Evolutionary conservation across 2,113 vertebrate genomes (phyloP).

Genomic region (Myrmophylax atrothorax): DNA sequence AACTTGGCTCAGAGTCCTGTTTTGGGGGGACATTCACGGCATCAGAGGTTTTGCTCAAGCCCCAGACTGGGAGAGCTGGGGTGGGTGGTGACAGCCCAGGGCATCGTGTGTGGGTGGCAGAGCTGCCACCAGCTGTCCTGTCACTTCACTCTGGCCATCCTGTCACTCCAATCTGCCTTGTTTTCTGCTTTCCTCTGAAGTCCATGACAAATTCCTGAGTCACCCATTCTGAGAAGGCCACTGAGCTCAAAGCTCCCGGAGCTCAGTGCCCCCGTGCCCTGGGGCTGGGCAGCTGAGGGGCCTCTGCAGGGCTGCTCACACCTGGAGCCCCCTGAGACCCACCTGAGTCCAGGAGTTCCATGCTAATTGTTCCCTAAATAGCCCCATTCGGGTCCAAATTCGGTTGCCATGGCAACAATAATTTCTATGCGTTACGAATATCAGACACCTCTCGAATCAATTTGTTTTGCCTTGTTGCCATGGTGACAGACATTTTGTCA

Average conservation of each 20-base stretch:
- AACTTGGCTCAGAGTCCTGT: too few species aligned
- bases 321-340: neutral
- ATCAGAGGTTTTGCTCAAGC: neutral
- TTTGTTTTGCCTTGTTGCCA: constrained; percentile 54
- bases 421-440: neutral
- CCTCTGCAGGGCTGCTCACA: neutral
- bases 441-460: constrained; percentile 22
- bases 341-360: accelerated
- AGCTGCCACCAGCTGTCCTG: neutral
- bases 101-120: accelerated
- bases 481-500: constrained; percentile 40
- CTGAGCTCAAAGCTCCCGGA: neutral
- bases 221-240: neutral
- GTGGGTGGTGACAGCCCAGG: neutral
- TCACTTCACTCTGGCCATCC: accelerated
- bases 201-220: neutral
- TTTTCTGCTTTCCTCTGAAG: neutral
- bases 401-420: neutral
- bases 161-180: accelerated
- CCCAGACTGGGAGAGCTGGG: neutral
- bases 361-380: neutral
- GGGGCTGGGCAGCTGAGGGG: neutral
- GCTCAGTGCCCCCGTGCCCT: accelerated
- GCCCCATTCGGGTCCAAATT: neutral
- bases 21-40: too few species aligned